These are phyloP conservation scores for Linyphia triangularis DNA, from an alignment of 2,888 invertebrate species.

Conservation along the genomic window DNA sequence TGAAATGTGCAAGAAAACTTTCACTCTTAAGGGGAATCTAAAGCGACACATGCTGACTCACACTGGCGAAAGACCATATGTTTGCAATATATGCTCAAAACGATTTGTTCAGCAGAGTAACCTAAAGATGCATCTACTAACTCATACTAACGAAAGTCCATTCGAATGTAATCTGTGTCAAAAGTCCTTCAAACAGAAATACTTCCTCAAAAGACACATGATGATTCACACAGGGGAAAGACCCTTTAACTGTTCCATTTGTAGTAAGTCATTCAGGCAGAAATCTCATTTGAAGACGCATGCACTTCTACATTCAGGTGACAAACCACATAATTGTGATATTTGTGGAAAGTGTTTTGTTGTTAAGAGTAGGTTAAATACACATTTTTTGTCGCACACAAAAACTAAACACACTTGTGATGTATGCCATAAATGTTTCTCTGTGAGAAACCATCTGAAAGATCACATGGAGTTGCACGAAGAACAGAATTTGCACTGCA, in stretches of 20 bases:
- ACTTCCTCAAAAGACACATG: conserved; percentile 72
- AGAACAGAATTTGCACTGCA: conserved; percentile 18
- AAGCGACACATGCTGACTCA: conserved; percentile 72
- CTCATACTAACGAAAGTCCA: conserved; percentile 68
- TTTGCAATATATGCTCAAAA: conserved; percentile 65
- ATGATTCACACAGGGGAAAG: conserved; percentile 73
- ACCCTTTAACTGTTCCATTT: conserved; percentile 65
- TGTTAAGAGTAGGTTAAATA: conserved; percentile 69
- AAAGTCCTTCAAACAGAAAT: conserved; percentile 72
- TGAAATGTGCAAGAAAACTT: conserved; percentile 68
- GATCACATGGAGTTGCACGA: conserved; percentile 62
- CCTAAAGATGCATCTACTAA: conserved; percentile 69
- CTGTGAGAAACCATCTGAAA: conserved; percentile 51
- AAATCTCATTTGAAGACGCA: conserved; percentile 73
- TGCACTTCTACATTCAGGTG: conserved; percentile 60
- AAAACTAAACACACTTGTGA: conserved; percentile 62
- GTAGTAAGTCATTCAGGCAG: conserved; percentile 68
- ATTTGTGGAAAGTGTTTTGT: conserved; percentile 73
- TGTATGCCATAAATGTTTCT: conserved; percentile 69
- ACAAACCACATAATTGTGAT: conserved; percentile 70
- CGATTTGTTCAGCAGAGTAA: conserved; percentile 72
- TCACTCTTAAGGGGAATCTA: conserved; percentile 70
- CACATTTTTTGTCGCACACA: conserved; percentile 64
- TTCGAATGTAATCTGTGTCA: conserved; percentile 64
- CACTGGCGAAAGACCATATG: conserved; percentile 68